Conservation (phyloP, 2,113 vertebrate species). For the Pangasianodon gigas region DNA sequence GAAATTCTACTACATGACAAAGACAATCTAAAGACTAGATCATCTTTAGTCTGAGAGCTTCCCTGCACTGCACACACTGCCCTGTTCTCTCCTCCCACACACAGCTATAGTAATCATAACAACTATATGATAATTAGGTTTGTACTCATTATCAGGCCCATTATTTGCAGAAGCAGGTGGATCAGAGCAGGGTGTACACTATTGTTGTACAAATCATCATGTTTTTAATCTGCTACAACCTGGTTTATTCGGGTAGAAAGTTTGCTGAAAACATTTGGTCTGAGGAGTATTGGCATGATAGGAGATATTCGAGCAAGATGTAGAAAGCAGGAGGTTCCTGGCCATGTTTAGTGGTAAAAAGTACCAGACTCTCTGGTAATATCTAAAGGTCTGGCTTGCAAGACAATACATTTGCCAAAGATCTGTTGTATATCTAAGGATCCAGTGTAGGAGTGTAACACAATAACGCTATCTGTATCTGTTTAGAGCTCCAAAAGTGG, state of each 20-base stretch:
- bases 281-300: background rate
- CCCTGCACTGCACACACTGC: background rate
- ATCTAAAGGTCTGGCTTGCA: background rate
- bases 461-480: background rate
- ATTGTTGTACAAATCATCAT: too few relatives aligned
- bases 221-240: background rate
- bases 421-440: background rate
- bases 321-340: background rate
- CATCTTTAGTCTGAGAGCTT: background rate
- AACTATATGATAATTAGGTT: background rate
- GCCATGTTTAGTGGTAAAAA: background rate
- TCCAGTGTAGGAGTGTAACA: background rate
- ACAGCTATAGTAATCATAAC: background rate
- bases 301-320: background rate
- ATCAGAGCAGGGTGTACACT: background rate
- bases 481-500: background rate
- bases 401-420: background rate
- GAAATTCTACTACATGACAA: background rate
- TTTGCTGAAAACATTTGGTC: background rate
- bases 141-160: background rate
- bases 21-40: too few relatives aligned
- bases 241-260: background rate
- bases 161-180: background rate
- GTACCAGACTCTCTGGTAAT: background rate
- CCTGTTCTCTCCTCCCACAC: background rate